Evolutionary conservation across 2,113 vertebrate species (phyloP), one percentile per base, ranked within the genome.

Genomic region (Cyphomyrus plagiostoma): DNA sequence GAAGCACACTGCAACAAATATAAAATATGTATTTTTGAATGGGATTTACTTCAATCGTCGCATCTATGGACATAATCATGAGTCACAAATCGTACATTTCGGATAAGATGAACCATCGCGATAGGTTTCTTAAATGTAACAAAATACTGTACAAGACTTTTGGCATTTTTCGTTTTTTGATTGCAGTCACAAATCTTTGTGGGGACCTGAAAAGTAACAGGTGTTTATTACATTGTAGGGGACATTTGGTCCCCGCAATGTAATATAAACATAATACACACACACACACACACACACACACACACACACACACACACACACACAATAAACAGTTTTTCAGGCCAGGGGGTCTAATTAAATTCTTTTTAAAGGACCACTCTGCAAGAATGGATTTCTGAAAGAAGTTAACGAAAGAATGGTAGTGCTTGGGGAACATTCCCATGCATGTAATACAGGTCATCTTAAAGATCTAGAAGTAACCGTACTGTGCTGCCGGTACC

Each of bases 21-120:
- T 66, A 85, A 89, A 62, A 89, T 30, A 83, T 84, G 77, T 84
- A 58, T 84, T 83, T 77, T 83, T 53, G 80, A 84, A 62, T 58
- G 49, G 49, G 46, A 23, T 85, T 42, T 84, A 46, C 35, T 52
- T 30, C n/a, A 70, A 13, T 10, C 77, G 46, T 48, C 8, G 35
- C 50, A 46, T 84, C 53, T 49, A 48, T 39, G 42, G 39, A 56
- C 13, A 26, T 19, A 2, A 56, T 1, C 15, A 30, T 58, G 8
- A 39, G 35, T 74, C 5, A 58, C 39, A 84, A 85, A 84, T 42
- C 50, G 50, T 15, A 13, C 48, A 26, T 80, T 42, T 70, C 21
- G 35, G 11, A 89, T 9, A 56, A 30, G 42, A 35, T 23, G n/a
- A 10, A 88, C 39, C 15, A 45, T 66, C 26, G 7, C 48, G 15